Conservation (phyloP, 2,113 vertebrate genomes). For the Candoia aspera region DNA sequence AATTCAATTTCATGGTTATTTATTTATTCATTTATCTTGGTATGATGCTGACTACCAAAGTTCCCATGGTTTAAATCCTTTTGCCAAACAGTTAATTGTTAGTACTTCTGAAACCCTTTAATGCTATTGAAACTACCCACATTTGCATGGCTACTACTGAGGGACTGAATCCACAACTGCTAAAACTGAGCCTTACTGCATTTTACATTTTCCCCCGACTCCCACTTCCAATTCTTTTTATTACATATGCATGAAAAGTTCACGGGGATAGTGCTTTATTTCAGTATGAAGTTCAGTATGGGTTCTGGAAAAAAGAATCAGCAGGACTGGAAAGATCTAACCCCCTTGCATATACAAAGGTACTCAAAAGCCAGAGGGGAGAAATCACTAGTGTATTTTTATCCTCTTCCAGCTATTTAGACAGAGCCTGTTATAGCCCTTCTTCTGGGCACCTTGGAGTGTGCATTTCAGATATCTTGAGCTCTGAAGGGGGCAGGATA, state of each 20-base stretch:
- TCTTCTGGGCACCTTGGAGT: constrained; percentile 40
- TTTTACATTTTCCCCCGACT: neutral
- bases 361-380: neutral
- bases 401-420: constrained; percentile 32
- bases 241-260: neutral
- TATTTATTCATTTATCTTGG: too few species aligned
- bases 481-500: constrained; percentile 41
- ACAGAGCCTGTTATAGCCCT: constrained; percentile 48
- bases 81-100: too few species aligned
- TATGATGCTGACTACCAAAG: neutral
- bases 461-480: constrained; percentile 56
- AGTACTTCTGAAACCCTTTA: neutral
- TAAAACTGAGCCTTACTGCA: neutral
- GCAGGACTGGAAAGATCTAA: neutral
- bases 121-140: neutral
- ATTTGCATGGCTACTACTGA: neutral
- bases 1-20: neutral
- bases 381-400: neutral
- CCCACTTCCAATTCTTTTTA: neutral
- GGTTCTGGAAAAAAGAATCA: constrained; percentile 28
- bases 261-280: constrained; percentile 14
- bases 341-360: accelerated
- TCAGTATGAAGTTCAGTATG: neutral
- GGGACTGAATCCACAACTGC: neutral
- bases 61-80: neutral